Evolutionary conservation across 2,888 invertebrate species (phyloP).

Genomic region (Metopia argyrocephala): DNA sequence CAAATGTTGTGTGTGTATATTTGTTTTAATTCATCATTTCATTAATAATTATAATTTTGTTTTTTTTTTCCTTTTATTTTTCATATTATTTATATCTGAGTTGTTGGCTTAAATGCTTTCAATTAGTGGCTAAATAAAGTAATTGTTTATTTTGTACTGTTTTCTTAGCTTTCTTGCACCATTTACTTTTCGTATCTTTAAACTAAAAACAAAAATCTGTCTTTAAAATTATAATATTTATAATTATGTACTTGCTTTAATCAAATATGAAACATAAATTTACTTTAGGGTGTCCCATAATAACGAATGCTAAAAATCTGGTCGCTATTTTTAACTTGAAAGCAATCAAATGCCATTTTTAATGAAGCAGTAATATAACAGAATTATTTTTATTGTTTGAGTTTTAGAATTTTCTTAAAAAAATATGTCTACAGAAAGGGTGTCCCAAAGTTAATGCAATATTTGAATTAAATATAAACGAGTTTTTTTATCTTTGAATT

Average conservation of each 20-base stretch:
- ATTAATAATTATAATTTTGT: conserved; percentile 44
- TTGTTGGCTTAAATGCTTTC: background rate
- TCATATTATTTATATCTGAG: conserved; percentile 2
- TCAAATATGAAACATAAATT: background rate
- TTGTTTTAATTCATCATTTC: conserved; percentile 32
- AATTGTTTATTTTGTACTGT: conserved; percentile 30
- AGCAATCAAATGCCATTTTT: no score
- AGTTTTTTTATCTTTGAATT: no score
- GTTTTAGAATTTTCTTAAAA: no score
- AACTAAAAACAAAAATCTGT: background rate
- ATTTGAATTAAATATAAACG: no score
- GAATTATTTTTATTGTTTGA: no score
- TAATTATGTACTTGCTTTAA: conserved; percentile 5
- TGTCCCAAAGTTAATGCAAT: no score
- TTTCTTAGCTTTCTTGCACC: background rate
- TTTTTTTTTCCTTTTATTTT: background rate
- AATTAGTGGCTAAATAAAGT: conserved; percentile 41
- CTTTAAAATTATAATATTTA: background rate
- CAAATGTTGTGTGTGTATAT: conserved; percentile 17
- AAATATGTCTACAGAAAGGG: no score
- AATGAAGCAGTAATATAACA: no score
- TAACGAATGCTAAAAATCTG: no score
- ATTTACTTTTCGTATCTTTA: background rate
- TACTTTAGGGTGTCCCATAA: background rate
- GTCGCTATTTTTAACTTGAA: no score